Evolutionary conservation across 2,797 vertebrate species (phyloP).

Genomic region (Simalia tracyae): DNA sequence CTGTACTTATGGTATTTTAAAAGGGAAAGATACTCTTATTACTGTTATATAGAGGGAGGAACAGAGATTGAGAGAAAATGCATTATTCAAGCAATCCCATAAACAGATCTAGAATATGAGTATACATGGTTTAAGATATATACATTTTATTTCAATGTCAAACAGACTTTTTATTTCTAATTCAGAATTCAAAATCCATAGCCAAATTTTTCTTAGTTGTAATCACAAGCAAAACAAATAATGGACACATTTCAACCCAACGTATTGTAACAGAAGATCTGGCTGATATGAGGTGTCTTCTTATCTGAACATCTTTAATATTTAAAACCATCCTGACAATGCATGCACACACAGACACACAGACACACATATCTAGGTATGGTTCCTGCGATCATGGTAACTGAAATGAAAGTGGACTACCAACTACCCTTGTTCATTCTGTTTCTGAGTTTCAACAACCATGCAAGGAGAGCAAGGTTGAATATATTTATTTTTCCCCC

Average conservation of each 20-base stretch:
- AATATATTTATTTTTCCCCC: too few species aligned
- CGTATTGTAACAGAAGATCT: background rate
- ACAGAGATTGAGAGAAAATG: background rate
- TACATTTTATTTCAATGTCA: background rate
- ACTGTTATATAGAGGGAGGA: background rate
- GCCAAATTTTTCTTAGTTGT: background rate
- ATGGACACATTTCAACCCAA: background rate
- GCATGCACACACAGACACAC: background rate
- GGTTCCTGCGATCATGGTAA: background rate
- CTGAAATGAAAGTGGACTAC: background rate
- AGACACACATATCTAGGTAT: background rate
- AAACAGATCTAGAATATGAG: background rate
- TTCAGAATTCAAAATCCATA: background rate
- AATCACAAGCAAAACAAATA: background rate
- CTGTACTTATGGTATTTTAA: background rate
- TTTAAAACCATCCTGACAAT: background rate
- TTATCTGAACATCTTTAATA: background rate
- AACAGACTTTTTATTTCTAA: background rate
- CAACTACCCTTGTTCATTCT: background rate
- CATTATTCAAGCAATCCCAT: background rate
- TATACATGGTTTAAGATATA: background rate
- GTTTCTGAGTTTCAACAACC: too few species aligned
- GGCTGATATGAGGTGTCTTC: background rate
- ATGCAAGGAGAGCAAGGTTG: background rate
- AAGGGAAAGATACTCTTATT: background rate